Evolutionary conservation across 2,888 invertebrate species (phyloP), one percentile per base, ranked within the genome.

Genomic region (Pammene aurita): DNA sequence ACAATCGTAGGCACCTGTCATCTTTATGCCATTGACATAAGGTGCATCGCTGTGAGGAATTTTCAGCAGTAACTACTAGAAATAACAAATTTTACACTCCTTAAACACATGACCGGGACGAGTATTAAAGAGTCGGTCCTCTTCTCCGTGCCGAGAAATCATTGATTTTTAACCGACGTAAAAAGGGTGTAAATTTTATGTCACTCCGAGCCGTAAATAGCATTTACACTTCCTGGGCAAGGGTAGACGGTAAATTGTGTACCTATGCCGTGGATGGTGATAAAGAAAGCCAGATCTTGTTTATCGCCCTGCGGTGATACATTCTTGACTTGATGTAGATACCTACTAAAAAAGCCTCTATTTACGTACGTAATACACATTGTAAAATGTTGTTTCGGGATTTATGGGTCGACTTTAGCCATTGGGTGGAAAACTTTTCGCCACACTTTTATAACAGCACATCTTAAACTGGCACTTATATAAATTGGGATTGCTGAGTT

Each of bases 41-140:
- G 13, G 54, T 54, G 13, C 54, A 54, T 2, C 34, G 6, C n/a
- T 2, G 9, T 6, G 18, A 18, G 16, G 26, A 26, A 5, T 0
- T 13, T 6, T 13, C 26, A 11, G 26, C 7, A 7, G n/a, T 34
- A 54, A 54, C 54, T 34, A 34, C 34, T 54, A n/a, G 34, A 34
- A 34, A 52, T 52, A 26, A 34, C 54, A n/a, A 7, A 89, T 88
- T 85, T 83, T 82, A 80, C 80, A 82, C 58, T 58, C 14, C 58
- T 58, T 58, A 58, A 58, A 58, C 58, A 57, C 26, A 42, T 44
- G 26, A 18, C 16, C 56, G 56, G 38, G 14, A 13, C 56, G 13
- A 57, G 54, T 52, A 44, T 7, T 58, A 34, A 44, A 46, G 26
- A 34, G n/a, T n/a, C n/a, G 9, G 44, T 5, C 57, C 42, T 7